Conservation (phyloP, 2,888 invertebrate species). For the Plemyria rubiginata region DNA sequence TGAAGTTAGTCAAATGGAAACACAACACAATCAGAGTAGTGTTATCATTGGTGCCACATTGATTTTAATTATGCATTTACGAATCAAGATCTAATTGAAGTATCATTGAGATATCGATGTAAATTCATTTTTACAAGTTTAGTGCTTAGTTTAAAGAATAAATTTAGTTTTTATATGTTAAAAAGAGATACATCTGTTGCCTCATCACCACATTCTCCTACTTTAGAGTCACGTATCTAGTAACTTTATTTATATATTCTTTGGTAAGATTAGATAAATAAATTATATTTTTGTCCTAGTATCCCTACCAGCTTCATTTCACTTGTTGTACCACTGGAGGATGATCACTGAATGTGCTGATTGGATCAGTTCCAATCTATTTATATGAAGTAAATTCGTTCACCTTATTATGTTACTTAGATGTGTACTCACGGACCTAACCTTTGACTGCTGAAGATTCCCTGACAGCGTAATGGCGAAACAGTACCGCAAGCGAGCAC, state of each 20-base stretch:
- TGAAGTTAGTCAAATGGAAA: background rate
- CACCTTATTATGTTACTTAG: constrained; percentile 67
- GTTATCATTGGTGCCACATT: too few relatives aligned
- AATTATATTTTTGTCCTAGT: background rate
- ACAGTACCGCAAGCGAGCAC: constrained; percentile 22
- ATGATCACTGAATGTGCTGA: constrained; percentile 69
- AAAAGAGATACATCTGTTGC: background rate
- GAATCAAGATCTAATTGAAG: too few relatives aligned
- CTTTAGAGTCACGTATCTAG: background rate
- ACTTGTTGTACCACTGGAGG: constrained; percentile 64
- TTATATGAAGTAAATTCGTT: constrained; percentile 81
- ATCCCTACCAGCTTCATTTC: constrained; percentile 76
- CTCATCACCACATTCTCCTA: background rate
- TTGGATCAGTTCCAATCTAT: constrained; percentile 64
- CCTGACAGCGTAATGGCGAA: constrained; percentile 33
- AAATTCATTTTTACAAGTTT: too few relatives aligned
- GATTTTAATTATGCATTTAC: too few relatives aligned
- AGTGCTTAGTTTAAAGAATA: too few relatives aligned
- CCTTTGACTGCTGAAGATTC: constrained; percentile 73
- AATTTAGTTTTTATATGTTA: background rate
- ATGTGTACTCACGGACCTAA: constrained; percentile 72
- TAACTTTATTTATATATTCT: too few relatives aligned
- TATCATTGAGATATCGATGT: too few relatives aligned
- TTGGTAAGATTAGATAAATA: background rate
- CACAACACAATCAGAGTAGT: too few relatives aligned